These are phyloP conservation scores for Nebria salina DNA, from an alignment of 2,888 invertebrate genomes.

Conservation along the genomic window DNA sequence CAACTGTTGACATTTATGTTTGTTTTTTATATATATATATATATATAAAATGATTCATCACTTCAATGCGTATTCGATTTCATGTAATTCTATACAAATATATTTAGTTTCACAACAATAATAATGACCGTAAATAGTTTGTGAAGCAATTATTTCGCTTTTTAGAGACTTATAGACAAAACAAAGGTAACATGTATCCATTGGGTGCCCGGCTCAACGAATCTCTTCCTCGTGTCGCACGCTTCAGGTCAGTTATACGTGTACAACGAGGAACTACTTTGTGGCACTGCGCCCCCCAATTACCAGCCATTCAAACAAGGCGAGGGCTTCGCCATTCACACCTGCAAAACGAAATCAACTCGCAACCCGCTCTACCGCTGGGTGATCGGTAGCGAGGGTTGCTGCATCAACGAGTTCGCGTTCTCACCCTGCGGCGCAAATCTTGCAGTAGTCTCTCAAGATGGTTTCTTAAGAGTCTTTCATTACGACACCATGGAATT, in stretches of 20 bases:
- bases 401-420: conserved; percentile 93
- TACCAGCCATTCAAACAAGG: conserved; percentile 96
- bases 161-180: conserved; percentile 91
- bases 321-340: conserved; percentile 92
- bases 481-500: conserved; percentile 98
- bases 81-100: too few relatives aligned
- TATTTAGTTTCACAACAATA: too few relatives aligned
- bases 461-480: conserved; percentile 94
- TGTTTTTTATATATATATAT: too few relatives aligned
- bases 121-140: too few relatives aligned
- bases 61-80: not conserved
- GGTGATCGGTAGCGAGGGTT: conserved; percentile 83
- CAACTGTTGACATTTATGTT: not conserved
- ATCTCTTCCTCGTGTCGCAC: conserved; percentile 94
- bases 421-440: conserved; percentile 95
- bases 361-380: conserved; percentile 95
- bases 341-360: conserved; percentile 95
- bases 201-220: conserved; percentile 96
- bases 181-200: conserved; percentile 95
- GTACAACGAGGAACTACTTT: conserved; percentile 94
- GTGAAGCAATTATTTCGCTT: conserved; percentile 50
- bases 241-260: conserved; percentile 96
- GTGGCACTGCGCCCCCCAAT: conserved; percentile 89
- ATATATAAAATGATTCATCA: not conserved
- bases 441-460: conserved; percentile 93